phyloP scores from a whole-genome alignment of 2,888 invertebrate species.

The Mythimna vitellina region DNA sequence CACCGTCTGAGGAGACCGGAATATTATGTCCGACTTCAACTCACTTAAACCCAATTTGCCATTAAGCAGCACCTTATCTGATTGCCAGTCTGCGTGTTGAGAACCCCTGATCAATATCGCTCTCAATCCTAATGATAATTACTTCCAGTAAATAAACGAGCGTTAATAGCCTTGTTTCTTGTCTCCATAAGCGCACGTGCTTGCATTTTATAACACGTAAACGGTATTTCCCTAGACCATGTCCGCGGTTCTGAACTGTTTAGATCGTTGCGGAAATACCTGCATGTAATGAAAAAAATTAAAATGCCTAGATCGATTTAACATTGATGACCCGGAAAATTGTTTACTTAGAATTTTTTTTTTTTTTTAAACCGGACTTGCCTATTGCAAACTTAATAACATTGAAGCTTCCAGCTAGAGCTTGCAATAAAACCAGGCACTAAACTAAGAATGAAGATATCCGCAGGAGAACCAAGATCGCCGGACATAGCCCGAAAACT shows the following conservation, averaged over 20 bases:
- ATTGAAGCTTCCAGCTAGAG: too few species aligned
- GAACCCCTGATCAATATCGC: conserved; percentile 7
- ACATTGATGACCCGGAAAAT: conserved; percentile 10
- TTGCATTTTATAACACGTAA: conserved; percentile 32
- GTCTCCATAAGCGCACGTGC: conserved; percentile 33
- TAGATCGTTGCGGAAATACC: conserved; percentile 24
- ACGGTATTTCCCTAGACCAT: conserved; percentile 27
- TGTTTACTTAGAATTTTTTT: not conserved
- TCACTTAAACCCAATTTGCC: too few species aligned
- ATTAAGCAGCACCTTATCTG: not conserved
- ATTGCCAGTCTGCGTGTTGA: conserved; percentile 16
- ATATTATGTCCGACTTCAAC: too few species aligned
- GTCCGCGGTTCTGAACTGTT: conserved; percentile 16
- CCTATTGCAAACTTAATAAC: too few species aligned
- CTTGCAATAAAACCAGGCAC: too few species aligned
- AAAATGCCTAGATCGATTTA: conserved; percentile 2
- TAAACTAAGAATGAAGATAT: too few species aligned
- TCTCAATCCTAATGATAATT: conserved; percentile 26
- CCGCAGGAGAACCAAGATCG: too few species aligned
- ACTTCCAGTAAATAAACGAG: conserved; percentile 27
- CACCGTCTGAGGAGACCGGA: too few species aligned
- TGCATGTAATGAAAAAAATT: not conserved
- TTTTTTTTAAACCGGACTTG: too few species aligned
- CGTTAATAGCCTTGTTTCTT: conserved; percentile 14
- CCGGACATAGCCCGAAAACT: too few species aligned